Base-by-base conservation (phyloP, 2,113 vertebrate genomes). In the Cichladusa arquata region DNA sequence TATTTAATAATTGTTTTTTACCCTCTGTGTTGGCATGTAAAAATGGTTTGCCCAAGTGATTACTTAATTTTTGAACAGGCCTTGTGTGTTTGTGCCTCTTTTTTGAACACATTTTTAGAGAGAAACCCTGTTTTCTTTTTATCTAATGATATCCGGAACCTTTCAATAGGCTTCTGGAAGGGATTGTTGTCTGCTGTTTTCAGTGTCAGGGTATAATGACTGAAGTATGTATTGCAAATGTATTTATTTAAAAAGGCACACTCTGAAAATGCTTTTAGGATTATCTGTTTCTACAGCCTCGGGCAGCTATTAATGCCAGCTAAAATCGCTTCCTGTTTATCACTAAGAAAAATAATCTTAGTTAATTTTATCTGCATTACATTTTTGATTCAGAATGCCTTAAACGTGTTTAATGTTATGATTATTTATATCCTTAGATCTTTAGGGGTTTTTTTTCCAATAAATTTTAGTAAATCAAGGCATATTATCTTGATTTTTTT, bases 321-420 rank as follows among this genome's bases (percentile, higher is more conserved):
- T 92, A 77, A 94, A 95, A 88, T 90, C 50, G 73, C 85, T 95
- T 93, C 82, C 67, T 90, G 48, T 82, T 95, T 86, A 86, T 86
- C 78, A 38, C 58, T 45, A 26, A 76, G 45, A 72, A 92, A 94
- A 93, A 56, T 64, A n/a, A 76, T 82, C 57, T 76, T 24, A n/a
- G 31, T 67, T 96, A 14, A 31, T 88, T 94, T 87, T 79, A 65
- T 93, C 79, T 48, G 57, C 15, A 17, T 64, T 64, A 48, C 6
- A 23, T 80, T 81, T 93, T 88, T 73, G 9, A 69, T 66, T 72
- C 28, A 72, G 56, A 94, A 73, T 14, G 2, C 81, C 34, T 51
- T 58, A 71, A 69, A 65, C 48, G 13, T 51, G 25, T 65, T 90
- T 79, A 45, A 57, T 69, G 40, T 57, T 82, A 62, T 13, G 23